These are phyloP conservation scores for Noctuana brunneofusca DNA, from an alignment of 2,888 invertebrate species.

Conservation along the genomic window DNA sequence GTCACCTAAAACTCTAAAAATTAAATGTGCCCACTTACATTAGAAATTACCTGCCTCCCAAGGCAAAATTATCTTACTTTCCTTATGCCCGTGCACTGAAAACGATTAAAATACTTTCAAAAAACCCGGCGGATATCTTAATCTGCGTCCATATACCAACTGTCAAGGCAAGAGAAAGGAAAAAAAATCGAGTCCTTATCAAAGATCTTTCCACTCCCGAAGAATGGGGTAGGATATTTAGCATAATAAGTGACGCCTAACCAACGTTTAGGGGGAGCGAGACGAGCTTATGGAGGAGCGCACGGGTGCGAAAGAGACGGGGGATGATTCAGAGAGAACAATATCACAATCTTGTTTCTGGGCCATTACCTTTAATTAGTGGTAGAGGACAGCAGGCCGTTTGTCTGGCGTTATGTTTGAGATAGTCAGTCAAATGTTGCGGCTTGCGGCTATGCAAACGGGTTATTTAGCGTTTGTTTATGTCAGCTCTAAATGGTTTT, in stretches of 20 bases:
- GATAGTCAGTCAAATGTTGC: conserved; percentile 64
- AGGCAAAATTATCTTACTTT: conserved; percentile 27
- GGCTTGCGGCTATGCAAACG: conserved; percentile 40
- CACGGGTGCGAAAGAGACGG: conserved; percentile 48
- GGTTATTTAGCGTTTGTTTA: conserved; percentile 36
- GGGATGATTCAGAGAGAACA: conserved; percentile 68
- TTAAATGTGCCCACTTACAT: not conserved
- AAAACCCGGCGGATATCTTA: conserved; percentile 73
- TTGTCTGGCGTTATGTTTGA: conserved; percentile 64
- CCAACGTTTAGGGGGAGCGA: conserved; percentile 69
- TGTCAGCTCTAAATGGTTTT: conserved; percentile 32
- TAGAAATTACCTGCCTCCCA: conserved; percentile 7
- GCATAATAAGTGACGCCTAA: conserved; percentile 81
- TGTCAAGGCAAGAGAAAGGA: conserved; percentile 71
- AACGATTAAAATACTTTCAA: conserved; percentile 68
- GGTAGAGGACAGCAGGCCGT: conserved; percentile 73
- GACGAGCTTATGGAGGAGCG: conserved; percentile 43
- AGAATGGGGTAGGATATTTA: conserved; percentile 78
- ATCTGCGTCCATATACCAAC: conserved; percentile 81
- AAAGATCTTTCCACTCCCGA: conserved; percentile 62
- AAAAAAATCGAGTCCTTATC: conserved; percentile 62
- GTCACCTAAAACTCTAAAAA: not conserved
- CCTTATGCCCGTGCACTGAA: conserved; percentile 37
- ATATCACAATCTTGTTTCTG: conserved; percentile 84
- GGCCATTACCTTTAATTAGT: conserved; percentile 83